Conservation (phyloP, 2,888 invertebrate genomes). For the Tetragonisca angustula region DNA sequence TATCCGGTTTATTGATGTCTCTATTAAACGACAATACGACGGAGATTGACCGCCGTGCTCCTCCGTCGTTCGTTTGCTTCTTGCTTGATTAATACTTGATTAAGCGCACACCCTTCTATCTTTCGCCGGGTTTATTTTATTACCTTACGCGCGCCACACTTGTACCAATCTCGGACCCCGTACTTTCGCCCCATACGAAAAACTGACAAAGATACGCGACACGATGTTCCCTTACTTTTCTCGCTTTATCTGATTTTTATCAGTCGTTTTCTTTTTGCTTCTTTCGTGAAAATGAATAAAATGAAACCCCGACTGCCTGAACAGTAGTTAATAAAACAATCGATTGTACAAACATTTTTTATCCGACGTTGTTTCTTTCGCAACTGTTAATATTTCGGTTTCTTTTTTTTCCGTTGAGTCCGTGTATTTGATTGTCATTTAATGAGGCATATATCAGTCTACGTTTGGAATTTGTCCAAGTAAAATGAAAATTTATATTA, state of each 20-base stretch:
- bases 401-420: too few relatives aligned
- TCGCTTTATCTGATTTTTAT: constrained; percentile 18
- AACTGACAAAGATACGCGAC: too few relatives aligned
- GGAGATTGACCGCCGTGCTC: constrained; percentile 28
- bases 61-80: constrained; percentile 5
- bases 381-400: too few relatives aligned
- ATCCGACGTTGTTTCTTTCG: too few relatives aligned
- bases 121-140: constrained; percentile 40
- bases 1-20: constrained; percentile 41
- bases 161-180: constrained; percentile 7
- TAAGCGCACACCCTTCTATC: constrained; percentile 52
- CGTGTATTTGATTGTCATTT: too few relatives aligned
- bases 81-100: constrained; percentile 53
- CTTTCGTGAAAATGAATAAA: background rate
- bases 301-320: background rate
- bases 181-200: background rate
- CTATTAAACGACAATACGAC: constrained; percentile 35
- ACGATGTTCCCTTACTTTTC: background rate
- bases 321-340: background rate
- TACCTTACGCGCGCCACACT: constrained; percentile 45
- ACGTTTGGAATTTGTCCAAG: too few relatives aligned
- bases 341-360: constrained; percentile 36
- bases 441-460: too few relatives aligned
- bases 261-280: constrained; percentile 2
- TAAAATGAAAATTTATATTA: too few relatives aligned